These are phyloP conservation scores for Cantharis rustica DNA, from an alignment of 2,888 invertebrate species.

Conservation along the genomic window DNA sequence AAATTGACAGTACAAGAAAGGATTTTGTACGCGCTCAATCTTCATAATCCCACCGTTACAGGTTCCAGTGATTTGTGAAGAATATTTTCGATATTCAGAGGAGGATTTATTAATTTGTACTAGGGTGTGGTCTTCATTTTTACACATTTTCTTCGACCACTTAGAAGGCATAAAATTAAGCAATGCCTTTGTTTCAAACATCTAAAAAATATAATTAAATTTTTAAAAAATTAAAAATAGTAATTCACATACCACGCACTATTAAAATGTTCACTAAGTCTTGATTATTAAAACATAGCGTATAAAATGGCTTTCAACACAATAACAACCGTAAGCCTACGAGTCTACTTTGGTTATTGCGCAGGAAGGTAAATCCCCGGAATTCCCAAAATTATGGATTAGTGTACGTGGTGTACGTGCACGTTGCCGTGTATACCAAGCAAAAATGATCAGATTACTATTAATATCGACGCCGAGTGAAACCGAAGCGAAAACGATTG, in stretches of 20 bases:
- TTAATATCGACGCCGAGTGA: no score
- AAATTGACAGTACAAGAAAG: slow-evolving; percentile 41
- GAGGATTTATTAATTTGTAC: not conserved
- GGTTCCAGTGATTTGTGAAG: not conserved
- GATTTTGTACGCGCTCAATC: slow-evolving; percentile 36
- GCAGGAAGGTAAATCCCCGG: no score
- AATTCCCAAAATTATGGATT: no score
- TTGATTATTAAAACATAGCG: not conserved
- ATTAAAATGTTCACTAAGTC: not conserved
- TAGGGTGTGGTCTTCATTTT: not conserved
- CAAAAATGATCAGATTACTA: no score
- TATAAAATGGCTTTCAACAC: no score
- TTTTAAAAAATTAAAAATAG: no score
- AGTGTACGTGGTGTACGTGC: no score
- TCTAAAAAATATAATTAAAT: not conserved
- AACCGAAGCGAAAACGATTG: no score
- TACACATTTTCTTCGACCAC: not conserved
- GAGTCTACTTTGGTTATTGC: no score
- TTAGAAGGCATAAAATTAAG: not conserved
- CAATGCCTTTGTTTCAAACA: not conserved
- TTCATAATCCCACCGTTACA: slow-evolving; percentile 3
- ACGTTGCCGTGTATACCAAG: no score
- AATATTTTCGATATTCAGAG: not conserved
- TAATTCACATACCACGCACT: not conserved
- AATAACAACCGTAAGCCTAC: no score